Percentiles rank a stretch among this genome's conserved stretches.
Conservation (phyloP, 1,140 invertebrate species). For the Camponotus vicinus region DNA sequence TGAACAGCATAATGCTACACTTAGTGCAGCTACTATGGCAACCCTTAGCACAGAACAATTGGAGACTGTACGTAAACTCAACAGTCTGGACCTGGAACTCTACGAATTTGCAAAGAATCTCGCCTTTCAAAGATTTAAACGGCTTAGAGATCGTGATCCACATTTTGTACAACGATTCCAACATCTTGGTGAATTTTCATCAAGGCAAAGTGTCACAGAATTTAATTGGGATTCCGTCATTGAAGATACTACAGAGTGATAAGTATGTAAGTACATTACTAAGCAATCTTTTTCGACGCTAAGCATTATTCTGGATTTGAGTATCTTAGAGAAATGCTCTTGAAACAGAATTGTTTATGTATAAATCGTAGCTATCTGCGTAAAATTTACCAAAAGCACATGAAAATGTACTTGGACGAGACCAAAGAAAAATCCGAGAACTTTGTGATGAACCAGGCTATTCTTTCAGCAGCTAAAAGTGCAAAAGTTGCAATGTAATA, state of each 20-base stretch:
- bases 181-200: conserved; percentile 92
- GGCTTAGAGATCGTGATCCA: conserved; percentile 91
- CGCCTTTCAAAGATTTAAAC: conserved; percentile 93
- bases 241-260: conserved; percentile 89
- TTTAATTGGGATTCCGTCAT: conserved; percentile 95
- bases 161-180: conserved; percentile 93
- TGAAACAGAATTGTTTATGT: conserved; percentile 67
- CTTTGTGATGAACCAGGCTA: conserved; percentile 71
- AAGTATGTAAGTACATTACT: conserved; percentile 64
- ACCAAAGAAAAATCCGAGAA: conserved; percentile 81
- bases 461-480: conserved; percentile 52
- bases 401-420: conserved; percentile 75
- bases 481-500: conserved; percentile 62
- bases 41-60: conserved; percentile 91
- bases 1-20: conserved; percentile 95
- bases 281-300: conserved; percentile 23
- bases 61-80: conserved; percentile 92
- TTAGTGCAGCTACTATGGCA: conserved; percentile 92
- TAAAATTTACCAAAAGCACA: conserved; percentile 74
- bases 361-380: conserved; percentile 56
- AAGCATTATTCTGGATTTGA: conserved; percentile 63
- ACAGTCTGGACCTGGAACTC: conserved; percentile 96
- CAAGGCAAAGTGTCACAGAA: conserved; percentile 90
- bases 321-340: conserved; percentile 68
- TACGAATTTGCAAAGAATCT: conserved; percentile 97